A percentile compares a stretch with the other conserved stretches of the same genome.
Conservation (phyloP, 2,797 vertebrate species). For the Melanotaenia nigrans region DNA sequence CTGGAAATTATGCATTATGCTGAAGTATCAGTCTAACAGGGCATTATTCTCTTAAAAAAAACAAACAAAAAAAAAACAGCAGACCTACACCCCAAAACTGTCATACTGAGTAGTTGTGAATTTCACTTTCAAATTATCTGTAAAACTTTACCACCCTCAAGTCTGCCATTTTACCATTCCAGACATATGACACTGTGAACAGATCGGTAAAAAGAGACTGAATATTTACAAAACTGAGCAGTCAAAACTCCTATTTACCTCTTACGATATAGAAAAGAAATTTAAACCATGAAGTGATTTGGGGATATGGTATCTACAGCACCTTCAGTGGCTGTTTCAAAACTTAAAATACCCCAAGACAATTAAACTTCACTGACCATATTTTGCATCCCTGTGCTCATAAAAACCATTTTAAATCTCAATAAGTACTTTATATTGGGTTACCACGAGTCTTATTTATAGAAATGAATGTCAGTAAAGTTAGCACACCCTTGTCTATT, state of each 20-base stretch:
- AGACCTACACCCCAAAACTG: not conserved
- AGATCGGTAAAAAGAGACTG: slow-evolving; percentile 5
- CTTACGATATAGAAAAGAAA: slow-evolving; percentile 1
- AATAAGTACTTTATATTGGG: slow-evolving; percentile 56
- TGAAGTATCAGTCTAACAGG: not conserved
- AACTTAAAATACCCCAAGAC: slow-evolving; percentile 27
- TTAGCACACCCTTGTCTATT: slow-evolving; percentile 75
- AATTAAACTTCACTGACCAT: slow-evolving; percentile 25
- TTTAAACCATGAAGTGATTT: not conserved
- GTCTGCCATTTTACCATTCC: slow-evolving; percentile 1
- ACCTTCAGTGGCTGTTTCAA: slow-evolving; percentile 9
- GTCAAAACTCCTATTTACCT: slow-evolving; percentile 5
- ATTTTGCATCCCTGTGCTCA: slow-evolving; percentile 30
- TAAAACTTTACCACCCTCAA: slow-evolving; percentile 1
- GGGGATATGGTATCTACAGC: not conserved
- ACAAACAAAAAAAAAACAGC: not conserved
- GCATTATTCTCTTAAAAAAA: not conserved
- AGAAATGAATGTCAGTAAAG: slow-evolving; percentile 76
- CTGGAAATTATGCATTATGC: not conserved
- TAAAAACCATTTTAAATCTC: slow-evolving; percentile 50
- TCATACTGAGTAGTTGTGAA: not conserved
- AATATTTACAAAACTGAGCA: slow-evolving; percentile 19
- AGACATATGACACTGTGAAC: not conserved
- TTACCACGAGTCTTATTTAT: slow-evolving; percentile 77
- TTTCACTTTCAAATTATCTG: slow-evolving; percentile 15